Evolutionary conservation across 1,140 invertebrate genomes (phyloP), one percentile per base, ranked within the genome.

Genomic region (Ladona fulva): DNA sequence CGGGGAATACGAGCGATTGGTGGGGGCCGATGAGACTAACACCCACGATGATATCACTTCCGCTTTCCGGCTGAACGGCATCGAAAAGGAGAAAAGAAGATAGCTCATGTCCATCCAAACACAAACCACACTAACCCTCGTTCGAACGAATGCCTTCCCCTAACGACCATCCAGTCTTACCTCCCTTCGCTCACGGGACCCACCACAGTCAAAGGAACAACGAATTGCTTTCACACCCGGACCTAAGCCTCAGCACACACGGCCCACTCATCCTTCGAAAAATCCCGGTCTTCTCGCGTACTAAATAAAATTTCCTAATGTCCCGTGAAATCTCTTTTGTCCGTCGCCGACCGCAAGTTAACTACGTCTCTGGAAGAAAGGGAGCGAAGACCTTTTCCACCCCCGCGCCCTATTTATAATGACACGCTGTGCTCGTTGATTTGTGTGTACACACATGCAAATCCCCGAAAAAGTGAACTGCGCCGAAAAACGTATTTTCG

Each of bases 381-480:
- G 52, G 52, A 19, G 52, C 29, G 52, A 6, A 52, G 44, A 52
- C 19, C 10, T 52, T 10, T 52, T 52, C 10, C 44, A 11, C 44
- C 19, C 44, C 44, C 44, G 10, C 44, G 10, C 44, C 19, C 44
- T 52, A 10, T 19, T 19, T 52, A 11, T 52, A 52, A 52, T 52
- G 44, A 52, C 44, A 52, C 44, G 44, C 44, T 52, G 44, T n/a
- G n/a, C n/a, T n/a, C n/a, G n/a, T n/a, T n/a, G n/a, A 6, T 66
- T 66, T 66, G 52, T 66, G 52, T 66, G 52, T 66, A 66, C 52
- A 66, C 12, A 66, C 52, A 66, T 66, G 52, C 52, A 66, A 66
- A 66, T 66, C 52, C 52, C 52, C 44, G 10, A 19, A 19, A 52
- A 52, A 52, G 44, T 52, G 44, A 52, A 52, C 44, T 52, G 10